These are phyloP conservation scores for Stictonetta naevosa DNA, from an alignment of 2,113 vertebrate genomes.

Conservation along the genomic window DNA sequence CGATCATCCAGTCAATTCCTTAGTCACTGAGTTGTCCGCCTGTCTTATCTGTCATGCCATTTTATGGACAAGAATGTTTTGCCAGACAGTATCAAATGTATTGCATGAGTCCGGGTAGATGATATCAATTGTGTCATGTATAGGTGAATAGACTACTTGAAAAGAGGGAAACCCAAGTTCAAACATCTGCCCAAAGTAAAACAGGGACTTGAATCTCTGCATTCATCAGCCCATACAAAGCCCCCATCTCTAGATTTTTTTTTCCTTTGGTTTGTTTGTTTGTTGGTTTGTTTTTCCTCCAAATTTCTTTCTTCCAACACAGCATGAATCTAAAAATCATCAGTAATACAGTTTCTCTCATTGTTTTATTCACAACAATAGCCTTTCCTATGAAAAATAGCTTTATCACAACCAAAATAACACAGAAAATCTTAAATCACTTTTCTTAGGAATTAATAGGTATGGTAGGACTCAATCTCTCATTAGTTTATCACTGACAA, in stretches of 20 bases:
- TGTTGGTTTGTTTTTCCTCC: too few relatives aligned
- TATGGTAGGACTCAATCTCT: neutral
- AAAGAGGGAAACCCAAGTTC: neutral
- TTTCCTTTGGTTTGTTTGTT: neutral
- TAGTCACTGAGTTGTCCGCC: neutral
- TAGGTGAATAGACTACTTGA: neutral
- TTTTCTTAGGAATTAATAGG: neutral
- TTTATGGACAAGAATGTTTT: neutral
- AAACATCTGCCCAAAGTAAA: neutral
- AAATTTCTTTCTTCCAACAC: neutral
- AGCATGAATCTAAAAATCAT: neutral
- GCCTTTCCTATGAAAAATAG: neutral
- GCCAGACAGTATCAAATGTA: neutral
- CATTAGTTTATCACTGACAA: neutral
- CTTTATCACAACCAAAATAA: neutral
- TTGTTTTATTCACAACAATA: neutral
- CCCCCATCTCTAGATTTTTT: neutral
- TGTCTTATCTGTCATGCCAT: neutral
- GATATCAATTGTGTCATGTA: neutral
- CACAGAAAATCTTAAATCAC: neutral
- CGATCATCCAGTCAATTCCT: neutral
- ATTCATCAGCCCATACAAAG: neutral
- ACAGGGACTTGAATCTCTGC: neutral
- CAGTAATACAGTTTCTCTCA: neutral
- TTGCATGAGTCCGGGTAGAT: neutral